phyloP scores from a whole-genome alignment of 2,113 vertebrate species.

The Okapia johnstoni region DNA sequence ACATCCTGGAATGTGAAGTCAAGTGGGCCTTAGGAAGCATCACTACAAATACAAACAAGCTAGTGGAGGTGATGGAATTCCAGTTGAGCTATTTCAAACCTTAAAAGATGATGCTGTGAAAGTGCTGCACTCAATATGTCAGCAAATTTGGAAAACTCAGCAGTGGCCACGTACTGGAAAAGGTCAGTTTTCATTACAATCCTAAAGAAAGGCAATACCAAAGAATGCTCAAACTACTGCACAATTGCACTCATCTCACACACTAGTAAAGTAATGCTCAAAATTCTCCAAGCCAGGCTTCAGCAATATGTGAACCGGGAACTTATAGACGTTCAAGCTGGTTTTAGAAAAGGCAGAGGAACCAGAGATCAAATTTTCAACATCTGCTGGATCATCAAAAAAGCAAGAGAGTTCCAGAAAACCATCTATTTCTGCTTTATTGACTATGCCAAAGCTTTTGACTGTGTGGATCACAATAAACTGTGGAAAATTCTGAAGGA shows the following conservation, averaged over 20 bases:
- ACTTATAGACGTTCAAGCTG: neutral
- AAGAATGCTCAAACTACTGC: neutral
- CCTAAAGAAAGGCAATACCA: neutral
- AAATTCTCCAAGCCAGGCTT: neutral
- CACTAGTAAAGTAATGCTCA: neutral
- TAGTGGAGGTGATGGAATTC: neutral
- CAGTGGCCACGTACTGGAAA: neutral
- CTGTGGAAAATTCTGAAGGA: neutral
- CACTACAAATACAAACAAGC: neutral
- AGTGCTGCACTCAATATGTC: neutral
- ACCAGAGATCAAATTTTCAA: neutral
- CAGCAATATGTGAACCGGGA: neutral
- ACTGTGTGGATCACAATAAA: neutral
- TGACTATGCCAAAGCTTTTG: neutral
- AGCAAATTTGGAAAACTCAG: neutral
- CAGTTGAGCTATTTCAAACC: neutral
- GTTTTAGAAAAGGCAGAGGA: neutral
- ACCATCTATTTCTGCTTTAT: neutral
- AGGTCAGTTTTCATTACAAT: neutral
- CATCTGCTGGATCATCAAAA: accelerated
- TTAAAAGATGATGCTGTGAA: neutral
- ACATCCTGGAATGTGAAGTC: neutral
- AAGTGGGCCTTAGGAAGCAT: neutral
- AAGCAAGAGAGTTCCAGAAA: neutral
- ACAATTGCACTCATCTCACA: neutral